Evolutionary conservation across 2,113 vertebrate genomes (phyloP).

Genomic region (Eudyptes chrysolophus): DNA sequence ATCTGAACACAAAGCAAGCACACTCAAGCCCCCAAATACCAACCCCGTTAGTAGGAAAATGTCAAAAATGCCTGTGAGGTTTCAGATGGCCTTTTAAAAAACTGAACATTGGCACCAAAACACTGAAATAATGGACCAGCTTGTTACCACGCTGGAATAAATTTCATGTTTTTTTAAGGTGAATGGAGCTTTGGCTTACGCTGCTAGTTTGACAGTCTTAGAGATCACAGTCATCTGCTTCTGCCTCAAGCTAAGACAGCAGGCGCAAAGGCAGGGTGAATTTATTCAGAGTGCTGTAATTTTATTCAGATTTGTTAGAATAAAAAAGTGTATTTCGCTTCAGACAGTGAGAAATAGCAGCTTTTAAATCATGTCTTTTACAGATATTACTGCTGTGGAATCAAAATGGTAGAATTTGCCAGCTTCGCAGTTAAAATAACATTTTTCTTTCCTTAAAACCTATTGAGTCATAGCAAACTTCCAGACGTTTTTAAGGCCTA

Average conservation of each 20-base stretch:
- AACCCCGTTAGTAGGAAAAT: background rate
- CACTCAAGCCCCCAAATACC: background rate
- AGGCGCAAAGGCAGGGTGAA: slow-evolving; percentile 23
- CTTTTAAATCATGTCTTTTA: slow-evolving; percentile 6
- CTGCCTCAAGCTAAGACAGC: slow-evolving; percentile 40
- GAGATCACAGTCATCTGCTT: slow-evolving; percentile 18
- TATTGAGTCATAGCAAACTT: background rate
- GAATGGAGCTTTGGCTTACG: slow-evolving; percentile 13
- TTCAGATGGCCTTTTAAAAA: slow-evolving; percentile 39
- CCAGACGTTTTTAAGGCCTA: background rate
- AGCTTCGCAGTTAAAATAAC: background rate
- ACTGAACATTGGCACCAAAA: background rate
- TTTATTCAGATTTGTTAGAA: slow-evolving; percentile 26
- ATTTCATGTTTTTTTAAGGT: background rate
- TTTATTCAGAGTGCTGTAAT: slow-evolving; percentile 33
- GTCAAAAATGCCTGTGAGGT: slow-evolving; percentile 44
- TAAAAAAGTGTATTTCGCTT: background rate
- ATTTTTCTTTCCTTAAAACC: slow-evolving; percentile 17
- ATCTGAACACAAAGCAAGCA: background rate
- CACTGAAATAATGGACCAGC: background rate
- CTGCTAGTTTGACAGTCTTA: background rate
- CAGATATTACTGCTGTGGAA: background rate
- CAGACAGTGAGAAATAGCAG: slow-evolving; percentile 17
- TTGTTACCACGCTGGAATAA: background rate
- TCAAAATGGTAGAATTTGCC: background rate